Conservation (phyloP, 1,140 invertebrate genomes). For the Mactra quadrangularis region DNA sequence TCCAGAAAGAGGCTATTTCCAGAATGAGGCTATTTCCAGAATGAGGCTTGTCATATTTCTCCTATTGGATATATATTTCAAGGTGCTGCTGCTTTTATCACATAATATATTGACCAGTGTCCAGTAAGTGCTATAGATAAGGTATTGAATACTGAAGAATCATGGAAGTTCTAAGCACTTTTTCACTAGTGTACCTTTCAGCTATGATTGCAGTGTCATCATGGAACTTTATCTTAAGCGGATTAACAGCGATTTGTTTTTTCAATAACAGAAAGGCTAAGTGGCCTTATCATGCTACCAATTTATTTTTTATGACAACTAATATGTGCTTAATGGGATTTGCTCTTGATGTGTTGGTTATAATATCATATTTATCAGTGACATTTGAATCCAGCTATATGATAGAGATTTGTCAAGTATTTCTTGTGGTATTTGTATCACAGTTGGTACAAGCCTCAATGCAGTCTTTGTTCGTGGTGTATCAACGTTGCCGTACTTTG, state of each 20-base stretch:
- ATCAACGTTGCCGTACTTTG: not conserved
- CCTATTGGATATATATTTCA: too few relatives aligned
- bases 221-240: slow-evolving; percentile 1
- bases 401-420: not conserved
- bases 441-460: not conserved
- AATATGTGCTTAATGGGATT: not conserved
- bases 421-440: not conserved
- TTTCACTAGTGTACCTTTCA: not conserved
- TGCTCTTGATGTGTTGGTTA: not conserved
- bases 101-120: too few relatives aligned
- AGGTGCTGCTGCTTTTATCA: too few relatives aligned
- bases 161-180: too few relatives aligned
- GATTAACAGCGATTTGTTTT: not conserved
- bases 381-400: not conserved
- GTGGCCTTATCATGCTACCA: not conserved
- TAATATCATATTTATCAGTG: not conserved
- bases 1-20: too few relatives aligned
- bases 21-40: too few relatives aligned
- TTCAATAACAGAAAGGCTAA: not conserved
- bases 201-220: not conserved
- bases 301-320: not conserved
- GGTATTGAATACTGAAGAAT: too few relatives aligned
- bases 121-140: too few relatives aligned
- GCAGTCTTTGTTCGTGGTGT: not conserved
- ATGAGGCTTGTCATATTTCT: too few relatives aligned